Evolutionary conservation across 2,888 invertebrate species (phyloP), one percentile per base, ranked within the genome.

Genomic region (Nysson spinosus): DNA sequence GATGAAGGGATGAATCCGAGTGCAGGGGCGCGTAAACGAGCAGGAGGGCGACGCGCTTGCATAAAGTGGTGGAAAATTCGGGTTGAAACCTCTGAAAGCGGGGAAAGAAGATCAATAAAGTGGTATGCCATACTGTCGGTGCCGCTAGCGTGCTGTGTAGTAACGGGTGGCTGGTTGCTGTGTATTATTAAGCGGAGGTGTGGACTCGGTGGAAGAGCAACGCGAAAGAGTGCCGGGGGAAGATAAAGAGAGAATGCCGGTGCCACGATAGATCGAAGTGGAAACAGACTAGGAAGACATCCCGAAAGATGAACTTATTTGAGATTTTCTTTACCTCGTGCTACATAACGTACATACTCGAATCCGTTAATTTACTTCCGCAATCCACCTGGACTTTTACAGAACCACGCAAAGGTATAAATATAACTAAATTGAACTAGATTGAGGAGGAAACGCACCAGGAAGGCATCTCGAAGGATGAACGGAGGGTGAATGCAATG

Each of bases 61-160:
- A 79, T 81, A 81, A 82, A 80, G 79, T 80, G 81, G 79, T 78
- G 79, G 83, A 83, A 84, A 84, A 84, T 83, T 81, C 80, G 80
- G 80, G 79, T 79, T 80, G 81, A 79, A 83, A 79, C 75, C 77
- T 72, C 80, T 77, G 79, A 79, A 80, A 80, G 82, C 78, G 79
- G 78, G 80, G 83, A 83, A 82, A 82, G 81, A 81, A 83, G 83
- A 83, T 83, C 82, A 84, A 83, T 83, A 83, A 80, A 82, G 80
- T 82, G 83, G 80, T 79, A 76, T 81, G 77, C 79, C 78, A 81
- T 78, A 79, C 77, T 78, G 75, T 71, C 73, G 75, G 68, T 71
- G 70, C 75, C 72, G 75, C 73, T 66, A 67, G 71, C 63, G 72
- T 77, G 63, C 71, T 64, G 77, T 71, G 76, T 77, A 74, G 72